A percentile compares a stretch with the other conserved stretches of the same genome.
Conservation (phyloP, 2,888 invertebrate genomes). For the Schizaphis graminum region DNA sequence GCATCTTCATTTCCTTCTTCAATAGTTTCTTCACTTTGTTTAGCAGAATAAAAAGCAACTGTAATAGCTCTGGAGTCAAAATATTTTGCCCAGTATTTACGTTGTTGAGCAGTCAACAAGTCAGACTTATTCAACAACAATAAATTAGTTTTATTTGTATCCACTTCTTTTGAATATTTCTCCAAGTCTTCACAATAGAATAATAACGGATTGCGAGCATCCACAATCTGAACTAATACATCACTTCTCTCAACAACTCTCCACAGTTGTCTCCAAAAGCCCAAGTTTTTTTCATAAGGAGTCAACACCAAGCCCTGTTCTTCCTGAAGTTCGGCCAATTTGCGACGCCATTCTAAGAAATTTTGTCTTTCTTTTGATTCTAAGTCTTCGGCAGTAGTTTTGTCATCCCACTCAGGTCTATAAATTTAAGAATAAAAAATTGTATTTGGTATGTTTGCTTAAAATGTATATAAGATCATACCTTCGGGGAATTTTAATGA, state of each 20-base stretch:
- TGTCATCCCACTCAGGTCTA: constrained; percentile 85
- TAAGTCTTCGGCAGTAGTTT: constrained; percentile 85
- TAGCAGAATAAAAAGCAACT: constrained; percentile 93
- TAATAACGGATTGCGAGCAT: constrained; percentile 94
- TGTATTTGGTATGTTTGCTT: not conserved
- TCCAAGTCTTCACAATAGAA: constrained; percentile 95
- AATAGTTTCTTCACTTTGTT: constrained; percentile 73
- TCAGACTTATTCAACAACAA: constrained; percentile 97
- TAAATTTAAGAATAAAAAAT: constrained; percentile 67
- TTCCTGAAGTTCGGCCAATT: constrained; percentile 84
- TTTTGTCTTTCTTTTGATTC: constrained; percentile 83
- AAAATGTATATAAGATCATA: constrained; percentile 69
- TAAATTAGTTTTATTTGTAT: constrained; percentile 80
- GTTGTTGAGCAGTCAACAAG: constrained; percentile 84
- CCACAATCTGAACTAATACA: constrained; percentile 93
- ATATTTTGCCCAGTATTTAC: constrained; percentile 87
- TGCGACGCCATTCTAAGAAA: constrained; percentile 92
- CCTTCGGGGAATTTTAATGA: constrained; percentile 86
- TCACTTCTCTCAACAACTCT: constrained; percentile 97
- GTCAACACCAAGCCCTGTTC: constrained; percentile 87
- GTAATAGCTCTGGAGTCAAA: constrained; percentile 80
- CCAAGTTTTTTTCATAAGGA: constrained; percentile 97
- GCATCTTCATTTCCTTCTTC: constrained; percentile 69
- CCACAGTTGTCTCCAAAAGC: constrained; percentile 99
- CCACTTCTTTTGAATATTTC: constrained; percentile 84